phyloP scores from a whole-genome alignment of 2,888 invertebrate species.

The Drymonia ruficornis region DNA sequence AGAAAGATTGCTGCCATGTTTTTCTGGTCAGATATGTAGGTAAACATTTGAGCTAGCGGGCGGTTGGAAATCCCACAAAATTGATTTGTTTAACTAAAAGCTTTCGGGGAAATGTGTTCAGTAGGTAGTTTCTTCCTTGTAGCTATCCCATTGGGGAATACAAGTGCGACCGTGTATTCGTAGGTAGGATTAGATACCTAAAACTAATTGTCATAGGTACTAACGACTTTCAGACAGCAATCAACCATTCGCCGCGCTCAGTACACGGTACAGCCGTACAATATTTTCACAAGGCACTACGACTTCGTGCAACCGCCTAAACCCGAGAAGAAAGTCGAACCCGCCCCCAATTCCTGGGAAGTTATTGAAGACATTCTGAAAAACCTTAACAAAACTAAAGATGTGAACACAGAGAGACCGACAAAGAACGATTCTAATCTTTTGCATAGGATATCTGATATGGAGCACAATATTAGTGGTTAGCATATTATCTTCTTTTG shows the following conservation, averaged over 20 bases:
- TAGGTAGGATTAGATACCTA: too few species aligned
- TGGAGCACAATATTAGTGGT: conserved; percentile 54
- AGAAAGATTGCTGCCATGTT: too few species aligned
- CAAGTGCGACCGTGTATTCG: too few species aligned
- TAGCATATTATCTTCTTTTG: conserved; percentile 20
- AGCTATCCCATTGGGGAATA: too few species aligned
- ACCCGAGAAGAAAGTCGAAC: conserved; percentile 9
- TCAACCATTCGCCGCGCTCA: conserved; percentile 1
- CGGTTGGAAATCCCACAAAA: too few species aligned
- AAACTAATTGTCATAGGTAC: too few species aligned
- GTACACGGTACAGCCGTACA: conserved; percentile 1
- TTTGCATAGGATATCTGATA: conserved; percentile 44
- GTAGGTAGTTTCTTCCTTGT: too few species aligned
- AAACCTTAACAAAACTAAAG: conserved; percentile 40
- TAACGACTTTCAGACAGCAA: conserved; percentile 7
- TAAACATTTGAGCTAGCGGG: too few species aligned
- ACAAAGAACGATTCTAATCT: conserved; percentile 33
- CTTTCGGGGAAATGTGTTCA: too few species aligned
- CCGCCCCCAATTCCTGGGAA: conserved; percentile 37
- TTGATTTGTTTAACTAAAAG: too few species aligned
- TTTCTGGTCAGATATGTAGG: not conserved
- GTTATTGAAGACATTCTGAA: conserved; percentile 49
- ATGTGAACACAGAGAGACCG: conserved; percentile 13
- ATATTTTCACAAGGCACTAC: conserved; percentile 8
- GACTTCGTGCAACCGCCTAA: conserved; percentile 4